phyloP scores from a whole-genome alignment of 2,888 invertebrate species.

The Hypselothyrea guttata region DNA sequence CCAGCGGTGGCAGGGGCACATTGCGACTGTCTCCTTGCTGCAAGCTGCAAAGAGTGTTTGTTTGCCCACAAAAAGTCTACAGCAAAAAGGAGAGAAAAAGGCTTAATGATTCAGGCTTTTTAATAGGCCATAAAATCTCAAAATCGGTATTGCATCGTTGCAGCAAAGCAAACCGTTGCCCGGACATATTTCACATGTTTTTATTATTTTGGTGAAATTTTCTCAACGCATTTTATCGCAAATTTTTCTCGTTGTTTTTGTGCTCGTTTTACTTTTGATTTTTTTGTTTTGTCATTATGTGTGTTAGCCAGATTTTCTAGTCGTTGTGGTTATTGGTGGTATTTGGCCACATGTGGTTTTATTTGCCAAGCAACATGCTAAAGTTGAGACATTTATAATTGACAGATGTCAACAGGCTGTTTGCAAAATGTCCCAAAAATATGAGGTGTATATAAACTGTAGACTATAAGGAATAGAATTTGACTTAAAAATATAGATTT shows the following conservation, averaged over 20 bases:
- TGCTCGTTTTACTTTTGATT: conserved; percentile 32
- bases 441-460: neutral
- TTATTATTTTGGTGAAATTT: conserved; percentile 74
- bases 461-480: too few relatives aligned
- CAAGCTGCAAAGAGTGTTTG: too few relatives aligned
- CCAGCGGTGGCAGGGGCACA: conserved; percentile 1
- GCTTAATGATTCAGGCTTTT: conserved; percentile 74
- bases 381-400: conserved; percentile 68
- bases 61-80: too few relatives aligned
- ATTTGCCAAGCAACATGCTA: conserved; percentile 43
- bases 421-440: too few relatives aligned
- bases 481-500: too few relatives aligned
- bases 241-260: conserved; percentile 6
- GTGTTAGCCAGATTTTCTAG: conserved; percentile 23
- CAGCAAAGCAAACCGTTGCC: conserved; percentile 43
- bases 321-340: conserved; percentile 26
- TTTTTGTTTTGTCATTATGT: conserved; percentile 54
- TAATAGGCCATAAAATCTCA: conserved; percentile 74
- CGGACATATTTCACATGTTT: conserved; percentile 75
- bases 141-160: conserved; percentile 70
- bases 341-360: conserved; percentile 62
- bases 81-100: conserved; percentile 37
- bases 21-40: conserved; percentile 5
- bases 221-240: conserved; percentile 57
- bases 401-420: conserved; percentile 63